Evolutionary conservation across 2,113 vertebrate genomes (phyloP), one percentile per base, ranked within the genome.

Genomic region (Varanus salvator): DNA sequence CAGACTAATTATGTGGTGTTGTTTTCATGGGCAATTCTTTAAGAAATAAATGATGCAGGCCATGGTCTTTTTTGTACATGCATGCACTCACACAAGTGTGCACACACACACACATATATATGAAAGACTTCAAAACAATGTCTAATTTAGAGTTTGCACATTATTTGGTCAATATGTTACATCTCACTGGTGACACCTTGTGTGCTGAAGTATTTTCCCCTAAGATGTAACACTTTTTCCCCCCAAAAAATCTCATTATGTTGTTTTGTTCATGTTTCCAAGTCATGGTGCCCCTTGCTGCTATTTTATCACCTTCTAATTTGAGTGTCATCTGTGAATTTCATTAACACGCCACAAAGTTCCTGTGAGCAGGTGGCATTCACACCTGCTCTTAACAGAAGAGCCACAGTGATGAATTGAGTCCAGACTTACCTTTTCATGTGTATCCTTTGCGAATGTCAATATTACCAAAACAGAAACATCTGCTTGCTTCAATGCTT

Each of bases 301-400:
- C 19, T 91, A 50, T 76, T 92, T 90, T 1, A 27, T 91, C 44
- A 71, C 78, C 50, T 74, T 2, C 44, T 85, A 74, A 0, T 34
- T 25, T 80, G 83, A 90, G 77, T 27, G 4, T 88, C 31, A 78
- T 76, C 27, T 91, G 14, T 89, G 71, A 88, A 90, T 92, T 94
- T 90, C 38, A 15, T 92, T 92, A 88, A 34, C 31, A 81, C 0
- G 50, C 85, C 91, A 78, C 27, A 68, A 76, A 34, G 6, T 6
- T 21, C 52, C 2, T 80, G 64, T 7, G 84, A 91, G 81, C 81
- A 89, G 0, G 34, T 89, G 38, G 82, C 86, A 91, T 80, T 86
- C 14, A 11, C 27, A 15, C 5, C 34, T 89, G 8, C 38, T 85
- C 50, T 82, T 60, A 88, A 80, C 4, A 80, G 77, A 90, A 19